A percentile compares a stretch with the other conserved stretches of the same genome.
phyloP scores from a whole-genome alignment of 37 sponge, comb jelly and placozoan species.

The Theonella swinhoei region DNA sequence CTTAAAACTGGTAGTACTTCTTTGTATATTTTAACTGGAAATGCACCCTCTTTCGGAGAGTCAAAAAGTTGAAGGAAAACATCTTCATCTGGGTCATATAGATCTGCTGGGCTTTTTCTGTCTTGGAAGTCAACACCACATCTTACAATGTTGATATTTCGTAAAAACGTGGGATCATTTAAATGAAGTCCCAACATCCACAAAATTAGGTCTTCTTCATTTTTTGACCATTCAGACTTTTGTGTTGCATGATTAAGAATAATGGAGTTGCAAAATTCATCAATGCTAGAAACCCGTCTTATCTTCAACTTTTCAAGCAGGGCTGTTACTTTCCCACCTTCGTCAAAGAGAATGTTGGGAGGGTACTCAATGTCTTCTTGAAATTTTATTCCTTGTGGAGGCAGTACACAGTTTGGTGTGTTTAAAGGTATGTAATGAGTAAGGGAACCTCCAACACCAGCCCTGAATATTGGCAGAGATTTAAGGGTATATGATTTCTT shows the following conservation, averaged over 20 bases:
- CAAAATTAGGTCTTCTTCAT: constrained; percentile 27
- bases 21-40: constrained; percentile 19
- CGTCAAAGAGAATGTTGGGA: constrained; percentile 17
- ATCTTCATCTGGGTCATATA: constrained; percentile 45
- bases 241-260: constrained; percentile 27
- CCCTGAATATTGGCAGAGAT: constrained; percentile 48
- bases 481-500: too few species aligned
- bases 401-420: constrained; percentile 8
- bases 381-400: constrained; percentile 1
- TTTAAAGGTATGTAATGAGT: background rate
- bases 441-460: constrained; percentile 24
- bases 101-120: background rate
- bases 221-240: background rate
- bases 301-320: background rate
- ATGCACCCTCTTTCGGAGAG: background rate
- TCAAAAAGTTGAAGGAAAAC: constrained; percentile 34
- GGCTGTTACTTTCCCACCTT: background rate
- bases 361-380: constrained; percentile 20
- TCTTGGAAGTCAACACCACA: background rate
- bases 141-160: background rate
- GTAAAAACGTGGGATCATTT: background rate
- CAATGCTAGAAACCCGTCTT: background rate
- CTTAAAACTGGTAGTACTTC: background rate
- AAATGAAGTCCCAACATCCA: constrained; percentile 35
- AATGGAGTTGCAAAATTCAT: constrained; percentile 6